Evolutionary conservation across 2,113 vertebrate genomes (phyloP).

Genomic region (Corvus cornix): DNA sequence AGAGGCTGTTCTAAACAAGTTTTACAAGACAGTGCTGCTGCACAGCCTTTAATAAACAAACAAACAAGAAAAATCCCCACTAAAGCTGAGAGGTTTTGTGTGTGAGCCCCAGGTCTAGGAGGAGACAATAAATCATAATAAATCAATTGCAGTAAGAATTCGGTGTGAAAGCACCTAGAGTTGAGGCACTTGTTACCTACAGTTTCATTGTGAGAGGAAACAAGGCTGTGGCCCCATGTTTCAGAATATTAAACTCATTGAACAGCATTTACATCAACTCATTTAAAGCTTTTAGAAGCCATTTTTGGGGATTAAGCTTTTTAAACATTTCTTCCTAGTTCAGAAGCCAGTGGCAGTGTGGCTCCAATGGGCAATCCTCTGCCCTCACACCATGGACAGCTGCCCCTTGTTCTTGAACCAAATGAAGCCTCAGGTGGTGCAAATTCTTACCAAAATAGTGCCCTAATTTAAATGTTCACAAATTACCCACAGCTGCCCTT

Average conservation of each 20-base stretch:
- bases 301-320: neutral
- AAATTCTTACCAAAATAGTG: neutral
- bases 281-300: neutral
- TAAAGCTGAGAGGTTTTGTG: neutral
- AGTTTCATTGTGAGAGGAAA: neutral
- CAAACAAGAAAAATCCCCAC: neutral
- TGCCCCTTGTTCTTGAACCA: neutral
- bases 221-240: neutral
- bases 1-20: neutral
- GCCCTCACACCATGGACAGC: neutral
- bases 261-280: neutral
- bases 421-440: neutral
- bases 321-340: neutral
- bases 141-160: neutral
- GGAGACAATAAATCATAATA: neutral
- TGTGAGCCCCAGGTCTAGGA: neutral
- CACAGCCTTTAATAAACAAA: neutral
- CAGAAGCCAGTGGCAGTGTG: neutral
- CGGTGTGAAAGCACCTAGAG: neutral
- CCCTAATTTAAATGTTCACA: neutral
- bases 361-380: neutral
- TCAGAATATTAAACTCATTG: neutral
- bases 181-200: neutral
- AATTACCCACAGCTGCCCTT: neutral
- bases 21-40: neutral